phyloP scores from a whole-genome alignment of 2,888 invertebrate genomes.

The Drosophila bunnanda region DNA sequence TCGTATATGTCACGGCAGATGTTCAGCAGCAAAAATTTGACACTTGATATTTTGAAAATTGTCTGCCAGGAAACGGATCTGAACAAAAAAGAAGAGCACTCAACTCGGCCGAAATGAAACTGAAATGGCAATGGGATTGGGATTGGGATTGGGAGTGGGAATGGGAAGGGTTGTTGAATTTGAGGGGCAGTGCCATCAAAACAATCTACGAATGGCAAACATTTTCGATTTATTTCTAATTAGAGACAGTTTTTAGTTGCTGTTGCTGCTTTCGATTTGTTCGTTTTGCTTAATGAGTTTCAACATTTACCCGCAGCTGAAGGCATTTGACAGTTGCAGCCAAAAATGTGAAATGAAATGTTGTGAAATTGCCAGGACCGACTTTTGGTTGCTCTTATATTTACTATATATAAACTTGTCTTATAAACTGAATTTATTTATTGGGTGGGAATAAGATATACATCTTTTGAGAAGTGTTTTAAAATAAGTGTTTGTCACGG shows the following conservation, averaged over 20 bases:
- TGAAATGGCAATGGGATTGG: slow-evolving; percentile 32
- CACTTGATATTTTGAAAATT: slow-evolving; percentile 82
- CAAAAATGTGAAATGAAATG: slow-evolving; percentile 45
- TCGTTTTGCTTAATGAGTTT: slow-evolving; percentile 75
- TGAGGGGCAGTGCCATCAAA: slow-evolving; percentile 71
- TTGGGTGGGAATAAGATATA: not conserved
- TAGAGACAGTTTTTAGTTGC: slow-evolving; percentile 75
- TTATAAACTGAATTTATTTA: not conserved
- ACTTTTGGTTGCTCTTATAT: slow-evolving; percentile 12
- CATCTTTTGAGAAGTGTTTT: not conserved
- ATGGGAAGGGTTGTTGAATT: slow-evolving; percentile 49
- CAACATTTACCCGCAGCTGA: slow-evolving; percentile 79
- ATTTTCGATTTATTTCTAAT: slow-evolving; percentile 82
- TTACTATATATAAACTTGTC: not conserved
- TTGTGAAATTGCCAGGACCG: not conserved
- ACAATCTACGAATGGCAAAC: slow-evolving; percentile 54
- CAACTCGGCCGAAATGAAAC: slow-evolving; percentile 38
- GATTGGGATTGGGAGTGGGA: not conserved
- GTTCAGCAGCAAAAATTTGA: slow-evolving; percentile 81
- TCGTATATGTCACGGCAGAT: slow-evolving; percentile 65
- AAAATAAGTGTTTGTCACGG: too few species aligned
- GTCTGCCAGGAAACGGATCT: slow-evolving; percentile 45
- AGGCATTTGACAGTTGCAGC: slow-evolving; percentile 75
- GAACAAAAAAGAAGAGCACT: slow-evolving; percentile 30
- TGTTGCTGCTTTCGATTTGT: slow-evolving; percentile 40